These are phyloP conservation scores for Charaxes varanes DNA, from an alignment of 1,140 invertebrate genomes.

Conservation along the genomic window DNA sequence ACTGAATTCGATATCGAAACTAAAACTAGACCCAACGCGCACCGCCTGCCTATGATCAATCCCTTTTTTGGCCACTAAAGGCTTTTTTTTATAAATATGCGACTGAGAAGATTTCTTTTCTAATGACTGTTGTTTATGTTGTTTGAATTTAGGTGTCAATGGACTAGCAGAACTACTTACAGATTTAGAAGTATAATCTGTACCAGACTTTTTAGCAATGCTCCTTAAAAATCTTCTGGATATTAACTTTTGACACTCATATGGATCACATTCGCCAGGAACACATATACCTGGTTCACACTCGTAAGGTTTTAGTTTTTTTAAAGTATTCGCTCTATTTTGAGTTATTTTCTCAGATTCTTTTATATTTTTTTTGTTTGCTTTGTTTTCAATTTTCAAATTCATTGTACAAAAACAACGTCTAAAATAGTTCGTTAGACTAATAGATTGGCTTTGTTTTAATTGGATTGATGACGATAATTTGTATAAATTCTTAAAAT, in stretches of 20 bases:
- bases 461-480: not conserved
- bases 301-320: slow-evolving; percentile 22
- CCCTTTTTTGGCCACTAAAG: no score
- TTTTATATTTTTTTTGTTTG: slow-evolving; percentile 7
- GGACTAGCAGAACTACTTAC: slow-evolving; percentile 1
- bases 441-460: not conserved
- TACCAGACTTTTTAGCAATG: slow-evolving; percentile 10
- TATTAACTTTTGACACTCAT: slow-evolving; percentile 23
- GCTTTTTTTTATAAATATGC: not conserved
- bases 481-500: slow-evolving; percentile 1
- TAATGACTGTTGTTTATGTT: not conserved
- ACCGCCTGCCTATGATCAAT: slow-evolving; percentile 15
- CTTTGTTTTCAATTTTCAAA: slow-evolving; percentile 17
- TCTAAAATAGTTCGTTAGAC: slow-evolving; percentile 14
- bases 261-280: slow-evolving; percentile 23
- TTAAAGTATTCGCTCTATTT: no score
- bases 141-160: slow-evolving; percentile 5
- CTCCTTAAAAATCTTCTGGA: slow-evolving; percentile 17
- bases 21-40: slow-evolving; percentile 27
- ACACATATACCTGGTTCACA: slow-evolving; percentile 29
- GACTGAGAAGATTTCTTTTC: not conserved
- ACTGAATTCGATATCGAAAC: slow-evolving; percentile 31
- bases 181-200: slow-evolving; percentile 6
- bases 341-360: no score
- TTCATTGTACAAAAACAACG: slow-evolving; percentile 29